Base-by-base conservation (phyloP, 2,888 invertebrate species). In the Yponomeuta malinellus region DNA sequence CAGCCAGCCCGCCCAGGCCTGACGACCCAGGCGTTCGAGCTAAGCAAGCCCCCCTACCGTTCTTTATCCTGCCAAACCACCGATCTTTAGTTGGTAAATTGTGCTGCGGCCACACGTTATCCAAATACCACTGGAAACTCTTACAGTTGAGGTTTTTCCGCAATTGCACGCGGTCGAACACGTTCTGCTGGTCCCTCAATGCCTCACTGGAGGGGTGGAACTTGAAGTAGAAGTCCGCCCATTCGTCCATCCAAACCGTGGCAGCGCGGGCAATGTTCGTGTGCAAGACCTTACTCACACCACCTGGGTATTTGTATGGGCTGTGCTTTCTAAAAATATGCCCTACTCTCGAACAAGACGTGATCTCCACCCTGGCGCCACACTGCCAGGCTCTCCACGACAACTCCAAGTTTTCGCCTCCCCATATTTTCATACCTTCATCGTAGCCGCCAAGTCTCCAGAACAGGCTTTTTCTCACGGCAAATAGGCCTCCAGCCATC, bases 191-290 rank as follows among this genome's bases (percentile, higher is more conserved):
- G 69, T 94, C 93, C 43, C 94, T 92, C 70, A 85, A 83, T 0
- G 86, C 81, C 0, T 93, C 93, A 0, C 96, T 94, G 63, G 95
- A 93, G 75, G 94, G 95, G 81, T 97, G 97, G 77, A 97, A 96
- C 82, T 96, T 96, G 83, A 97, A 97, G 81, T 95, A 97, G 85
- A 98, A 98, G 74, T 97, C 95, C 12, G 97, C 96, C 96, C 98
- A 99, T 71, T 99, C 97, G 82, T 99, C 99, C 97, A 99, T 97
- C 99, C 99, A 99, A 0, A 99, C 99, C 2, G 96, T 93, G 0
- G 98, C 98, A 0, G 98, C 98, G 72, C 99, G 93, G 0, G 98
- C 98, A 59, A 98, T 92, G 89, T 99, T 99, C 0, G 96, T 94
- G 76, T 97, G 96, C 1, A 99, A 93, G n/a, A 97, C 96, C 76